Conservation (phyloP, 2,113 vertebrate genomes). For the Typhlomys cinereus region DNA sequence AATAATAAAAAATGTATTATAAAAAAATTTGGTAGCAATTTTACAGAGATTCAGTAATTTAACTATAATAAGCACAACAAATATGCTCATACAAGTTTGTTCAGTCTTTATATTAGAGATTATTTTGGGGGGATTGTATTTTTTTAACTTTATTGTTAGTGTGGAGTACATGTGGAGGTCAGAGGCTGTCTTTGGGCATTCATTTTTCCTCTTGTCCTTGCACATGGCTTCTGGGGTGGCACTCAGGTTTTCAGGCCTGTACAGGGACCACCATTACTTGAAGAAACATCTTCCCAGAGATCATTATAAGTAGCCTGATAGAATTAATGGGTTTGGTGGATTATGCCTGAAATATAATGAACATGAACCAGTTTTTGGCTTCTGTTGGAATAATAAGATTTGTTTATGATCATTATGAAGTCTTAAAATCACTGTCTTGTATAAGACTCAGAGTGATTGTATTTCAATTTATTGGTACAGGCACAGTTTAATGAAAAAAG, state of each 20-base stretch:
- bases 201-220: no score
- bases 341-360: background rate
- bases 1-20: no score
- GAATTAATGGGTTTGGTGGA: background rate
- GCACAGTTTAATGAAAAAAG: background rate
- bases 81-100: background rate
- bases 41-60: background rate
- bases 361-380: background rate
- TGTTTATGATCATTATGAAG: background rate
- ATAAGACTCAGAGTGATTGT: background rate
- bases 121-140: no score
- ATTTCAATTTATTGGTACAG: background rate
- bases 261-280: no score
- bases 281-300: no score
- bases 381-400: background rate
- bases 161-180: no score
- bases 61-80: background rate
- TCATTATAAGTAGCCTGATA: no score
- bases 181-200: no score
- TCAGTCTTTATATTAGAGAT: constrained; percentile 23
- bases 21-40: no score
- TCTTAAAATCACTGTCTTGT: background rate
- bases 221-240: no score
- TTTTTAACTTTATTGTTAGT: no score
- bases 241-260: no score